Evolutionary conservation across 2,888 invertebrate species (phyloP).

Genomic region (Eudasyphora cyanicolor): DNA sequence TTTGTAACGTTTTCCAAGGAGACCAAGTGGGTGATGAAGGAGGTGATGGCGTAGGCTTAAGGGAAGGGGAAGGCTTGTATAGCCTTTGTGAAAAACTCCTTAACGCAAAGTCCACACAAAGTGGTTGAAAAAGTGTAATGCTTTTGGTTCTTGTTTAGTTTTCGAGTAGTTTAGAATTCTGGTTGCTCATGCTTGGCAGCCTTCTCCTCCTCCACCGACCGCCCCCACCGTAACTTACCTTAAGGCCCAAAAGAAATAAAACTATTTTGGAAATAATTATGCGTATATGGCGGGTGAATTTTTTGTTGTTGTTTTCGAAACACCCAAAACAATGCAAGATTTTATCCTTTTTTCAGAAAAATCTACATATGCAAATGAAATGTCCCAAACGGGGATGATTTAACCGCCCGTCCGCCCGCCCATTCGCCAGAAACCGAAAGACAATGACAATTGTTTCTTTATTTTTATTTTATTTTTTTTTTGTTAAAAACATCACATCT

Average conservation of each 20-base stretch:
- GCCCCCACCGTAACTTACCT: neutral
- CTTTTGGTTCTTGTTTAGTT: constrained; percentile 23
- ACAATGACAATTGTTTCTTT: constrained; percentile 19
- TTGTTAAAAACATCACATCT: neutral
- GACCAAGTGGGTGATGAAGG: neutral
- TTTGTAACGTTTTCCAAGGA: neutral
- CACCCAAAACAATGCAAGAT: neutral
- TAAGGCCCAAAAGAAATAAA: no score
- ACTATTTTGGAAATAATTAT: constrained; percentile 32
- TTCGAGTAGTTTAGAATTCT: constrained; percentile 31
- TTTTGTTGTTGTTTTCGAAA: no score
- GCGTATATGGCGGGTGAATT: constrained; percentile 7
- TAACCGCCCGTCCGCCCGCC: no score
- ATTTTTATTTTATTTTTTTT: neutral
- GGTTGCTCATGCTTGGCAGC: no score
- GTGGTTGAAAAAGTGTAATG: constrained; percentile 27
- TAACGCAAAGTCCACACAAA: constrained; percentile 25
- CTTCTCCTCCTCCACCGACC: neutral
- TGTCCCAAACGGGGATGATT: constrained; percentile 31
- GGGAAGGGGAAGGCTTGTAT: neutral
- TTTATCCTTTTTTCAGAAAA: neutral
- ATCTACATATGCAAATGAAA: constrained; percentile 27
- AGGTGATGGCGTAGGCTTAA: neutral
- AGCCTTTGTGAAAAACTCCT: constrained; percentile 11
- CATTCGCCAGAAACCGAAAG: no score